These are phyloP conservation scores for Stramonita haemastoma DNA, from an alignment of 2,888 invertebrate genomes.

Conservation along the genomic window DNA sequence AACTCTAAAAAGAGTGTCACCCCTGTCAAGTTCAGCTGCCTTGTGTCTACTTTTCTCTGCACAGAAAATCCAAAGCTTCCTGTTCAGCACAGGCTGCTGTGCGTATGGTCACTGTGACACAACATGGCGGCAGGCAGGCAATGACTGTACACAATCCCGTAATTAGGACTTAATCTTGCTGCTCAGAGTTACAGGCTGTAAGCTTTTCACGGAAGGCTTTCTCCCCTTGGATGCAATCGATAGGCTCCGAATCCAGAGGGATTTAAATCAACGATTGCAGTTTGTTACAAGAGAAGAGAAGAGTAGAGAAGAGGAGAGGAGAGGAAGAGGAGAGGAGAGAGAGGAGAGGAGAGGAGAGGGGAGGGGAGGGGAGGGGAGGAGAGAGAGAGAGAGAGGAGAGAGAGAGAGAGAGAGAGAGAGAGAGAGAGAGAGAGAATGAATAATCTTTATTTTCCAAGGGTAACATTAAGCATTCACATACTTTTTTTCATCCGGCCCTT, in stretches of 20 bases:
- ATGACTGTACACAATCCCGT: not conserved
- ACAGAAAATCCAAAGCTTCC: too few species aligned
- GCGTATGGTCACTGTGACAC: too few species aligned
- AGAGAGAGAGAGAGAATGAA: not conserved
- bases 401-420: not conserved
- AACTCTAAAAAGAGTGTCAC: too few species aligned
- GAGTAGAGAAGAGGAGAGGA: not conserved
- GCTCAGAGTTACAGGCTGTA: not conserved
- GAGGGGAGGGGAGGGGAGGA: not conserved
- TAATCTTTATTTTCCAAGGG: too few species aligned
- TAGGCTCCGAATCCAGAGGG: too few species aligned
- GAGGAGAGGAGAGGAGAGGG: not conserved
- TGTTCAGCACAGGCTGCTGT: too few species aligned
- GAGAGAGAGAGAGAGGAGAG: not conserved
- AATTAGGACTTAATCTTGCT: not conserved
- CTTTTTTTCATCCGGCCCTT: too few species aligned
- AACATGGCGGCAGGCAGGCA: not conserved
- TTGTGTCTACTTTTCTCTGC: too few species aligned
- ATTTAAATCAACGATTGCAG: not conserved
- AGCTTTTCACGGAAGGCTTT: not conserved
- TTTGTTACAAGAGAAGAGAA: not conserved
- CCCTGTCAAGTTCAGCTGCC: too few species aligned
- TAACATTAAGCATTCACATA: too few species aligned
- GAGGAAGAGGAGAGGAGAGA: not conserved
- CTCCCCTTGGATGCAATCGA: too few species aligned